phyloP scores from a whole-genome alignment of 2,888 invertebrate species.

The Pristionchus exspectatus region DNA sequence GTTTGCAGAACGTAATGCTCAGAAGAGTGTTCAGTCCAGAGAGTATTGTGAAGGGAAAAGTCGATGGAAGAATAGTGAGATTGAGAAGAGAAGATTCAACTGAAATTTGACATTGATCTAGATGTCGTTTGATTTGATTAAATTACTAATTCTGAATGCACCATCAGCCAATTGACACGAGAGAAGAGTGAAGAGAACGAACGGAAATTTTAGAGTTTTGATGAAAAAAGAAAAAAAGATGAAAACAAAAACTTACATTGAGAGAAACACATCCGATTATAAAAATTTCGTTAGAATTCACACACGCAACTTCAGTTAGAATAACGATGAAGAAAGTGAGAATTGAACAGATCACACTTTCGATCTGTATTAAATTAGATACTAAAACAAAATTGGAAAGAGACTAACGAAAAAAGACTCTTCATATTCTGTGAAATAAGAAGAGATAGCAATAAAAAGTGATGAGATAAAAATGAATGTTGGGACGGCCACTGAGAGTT shows the following conservation, averaged over 20 bases:
- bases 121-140: not conserved
- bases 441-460: not conserved
- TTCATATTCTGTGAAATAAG: not conserved
- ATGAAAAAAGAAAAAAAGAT: not conserved
- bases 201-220: not conserved
- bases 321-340: not conserved
- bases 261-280: not conserved
- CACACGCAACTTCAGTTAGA: not conserved
- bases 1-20: not conserved
- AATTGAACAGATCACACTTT: not conserved
- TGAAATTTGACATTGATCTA: not conserved
- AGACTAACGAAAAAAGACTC: not conserved
- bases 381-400: not conserved
- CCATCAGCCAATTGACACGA: not conserved
- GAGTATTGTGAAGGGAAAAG: not conserved
- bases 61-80: not conserved
- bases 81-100: not conserved
- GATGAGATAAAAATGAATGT: not conserved
- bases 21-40: not conserved
- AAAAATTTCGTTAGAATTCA: not conserved
- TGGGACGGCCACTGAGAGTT: not conserved
- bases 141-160: not conserved
- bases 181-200: constrained; percentile 7
- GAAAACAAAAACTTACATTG: not conserved
- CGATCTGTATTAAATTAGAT: not conserved